Evolutionary conservation across 2,113 vertebrate species (phyloP).

Genomic region (Phainopepla nitens): DNA sequence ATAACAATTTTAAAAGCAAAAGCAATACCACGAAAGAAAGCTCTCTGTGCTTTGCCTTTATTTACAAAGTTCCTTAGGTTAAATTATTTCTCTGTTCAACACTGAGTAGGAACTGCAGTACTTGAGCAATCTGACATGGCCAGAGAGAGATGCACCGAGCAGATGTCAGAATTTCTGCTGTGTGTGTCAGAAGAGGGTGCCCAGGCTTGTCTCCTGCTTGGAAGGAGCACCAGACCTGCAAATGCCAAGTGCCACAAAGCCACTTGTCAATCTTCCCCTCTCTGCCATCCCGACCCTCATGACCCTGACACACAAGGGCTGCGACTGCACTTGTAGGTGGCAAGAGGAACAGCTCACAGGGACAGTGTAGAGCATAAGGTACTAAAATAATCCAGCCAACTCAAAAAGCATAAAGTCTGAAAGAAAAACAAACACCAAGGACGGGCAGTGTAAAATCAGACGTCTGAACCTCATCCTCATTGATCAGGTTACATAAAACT

Average conservation of each 20-base stretch:
- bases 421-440: neutral
- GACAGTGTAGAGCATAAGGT: neutral
- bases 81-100: neutral
- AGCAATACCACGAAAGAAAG: neutral
- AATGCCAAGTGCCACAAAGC: neutral
- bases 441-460: neutral
- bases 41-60: neutral
- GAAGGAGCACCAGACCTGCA: neutral
- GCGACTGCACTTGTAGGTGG: neutral
- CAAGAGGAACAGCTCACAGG: neutral
- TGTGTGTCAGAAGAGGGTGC: neutral
- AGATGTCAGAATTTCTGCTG: neutral
- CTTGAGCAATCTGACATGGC: neutral
- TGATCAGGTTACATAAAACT: neutral
- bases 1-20: neutral
- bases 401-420: neutral
- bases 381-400: neutral
- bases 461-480: neutral
- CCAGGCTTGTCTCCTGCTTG: neutral
- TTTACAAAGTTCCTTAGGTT: neutral
- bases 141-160: accelerated
- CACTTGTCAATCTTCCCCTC: neutral
- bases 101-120: neutral
- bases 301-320: accelerated
- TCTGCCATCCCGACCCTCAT: neutral